These are phyloP conservation scores for Bimastos eiseni DNA, from an alignment of 2,888 invertebrate genomes.

Conservation along the genomic window DNA sequence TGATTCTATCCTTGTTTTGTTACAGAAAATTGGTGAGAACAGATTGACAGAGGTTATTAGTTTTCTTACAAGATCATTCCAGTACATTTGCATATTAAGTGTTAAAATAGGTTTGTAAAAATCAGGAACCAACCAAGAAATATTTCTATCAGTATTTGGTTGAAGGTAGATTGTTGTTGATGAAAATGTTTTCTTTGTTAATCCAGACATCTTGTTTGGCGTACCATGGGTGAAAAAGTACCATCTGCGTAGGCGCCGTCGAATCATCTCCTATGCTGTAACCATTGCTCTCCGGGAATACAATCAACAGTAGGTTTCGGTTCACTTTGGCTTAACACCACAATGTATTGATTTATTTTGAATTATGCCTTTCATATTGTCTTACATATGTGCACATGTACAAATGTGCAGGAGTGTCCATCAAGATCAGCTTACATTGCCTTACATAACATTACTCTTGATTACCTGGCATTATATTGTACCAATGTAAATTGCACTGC, in stretches of 20 bases:
- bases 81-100: no score
- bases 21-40: no score
- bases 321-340: slow-evolving; percentile 1
- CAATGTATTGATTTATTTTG: background rate
- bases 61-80: no score
- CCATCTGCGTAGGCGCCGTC: slow-evolving; percentile 79
- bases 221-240: slow-evolving; percentile 85
- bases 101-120: no score
- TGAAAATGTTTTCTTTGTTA: background rate
- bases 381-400: background rate
- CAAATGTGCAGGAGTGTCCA: background rate
- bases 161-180: background rate
- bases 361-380: background rate
- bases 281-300: slow-evolving; percentile 82
- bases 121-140: no score
- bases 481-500: background rate
- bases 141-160: background rate
- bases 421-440: background rate
- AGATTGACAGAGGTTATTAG: no score
- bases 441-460: background rate
- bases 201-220: slow-evolving; percentile 83
- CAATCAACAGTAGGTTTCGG: slow-evolving; percentile 71
- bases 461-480: background rate
- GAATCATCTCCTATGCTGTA: slow-evolving; percentile 85
- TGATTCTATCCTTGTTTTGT: background rate